Base-by-base conservation (phyloP, 2,113 vertebrate genomes). In the Octodon degus region DNA sequence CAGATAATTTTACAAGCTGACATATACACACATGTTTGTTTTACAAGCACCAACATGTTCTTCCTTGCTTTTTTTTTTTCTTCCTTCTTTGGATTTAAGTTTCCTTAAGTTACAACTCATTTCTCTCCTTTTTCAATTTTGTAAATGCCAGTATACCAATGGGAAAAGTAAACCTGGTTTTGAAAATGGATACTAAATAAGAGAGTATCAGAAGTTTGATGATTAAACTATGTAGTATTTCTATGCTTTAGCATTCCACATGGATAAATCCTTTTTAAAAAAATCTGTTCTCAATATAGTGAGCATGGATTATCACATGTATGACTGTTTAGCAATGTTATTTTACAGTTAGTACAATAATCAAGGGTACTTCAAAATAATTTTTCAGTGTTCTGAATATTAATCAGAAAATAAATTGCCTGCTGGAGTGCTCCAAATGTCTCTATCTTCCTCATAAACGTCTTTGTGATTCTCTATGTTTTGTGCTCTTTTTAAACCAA, bases 1-100 rank as follows among this genome's bases (percentile, higher is more conserved):
- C n/a, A 97, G 97, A 98, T 94, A 98, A 98, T 98, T 97, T 98
- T 91, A 98, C 93, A 98, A 97, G 97, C 92, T 95, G 87, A 97
- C 97, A 97, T 72, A 62, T 84, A 76, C 25, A 79, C 13, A 89
- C 19, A 72, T 16, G 67, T 53, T 40, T 92, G 43, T 89, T 93
- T 92, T 47, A 3, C 27, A 93, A 95, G 22, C 81, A 27, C 43
- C 72, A 96, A 79, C 84, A 86, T 77, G 50, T 43, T 92, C 50
- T 94, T 92, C 55, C 34, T 53, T 86, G 16, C 77, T 90, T 43
- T 43, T 43, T 43, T 43, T 43, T 43, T 43, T 43, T 43, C 43
- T 43, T 43, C 43, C 43, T 43, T 43, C 43, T 43, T 77, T 83
- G 37, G 90, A 94, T 91, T 77, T 84, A 86, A 94, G 67, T 0